phyloP scores from a whole-genome alignment of 1,140 invertebrate species.

The Heliconius hermathena region DNA sequence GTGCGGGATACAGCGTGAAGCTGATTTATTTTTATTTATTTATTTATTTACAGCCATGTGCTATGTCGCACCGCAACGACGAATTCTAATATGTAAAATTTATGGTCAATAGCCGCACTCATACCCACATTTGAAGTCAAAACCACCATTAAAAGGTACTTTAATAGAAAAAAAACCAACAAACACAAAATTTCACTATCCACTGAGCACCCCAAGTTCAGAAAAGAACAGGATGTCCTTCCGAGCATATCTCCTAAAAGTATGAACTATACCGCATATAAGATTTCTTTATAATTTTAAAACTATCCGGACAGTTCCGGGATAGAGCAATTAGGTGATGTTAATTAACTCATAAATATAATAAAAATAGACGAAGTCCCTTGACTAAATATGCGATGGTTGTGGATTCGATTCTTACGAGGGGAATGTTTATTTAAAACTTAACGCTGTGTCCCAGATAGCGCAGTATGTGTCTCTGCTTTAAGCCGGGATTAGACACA shows the following conservation, averaged over 20 bases:
- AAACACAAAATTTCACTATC: neutral
- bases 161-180: neutral
- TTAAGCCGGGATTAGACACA: too few relatives aligned
- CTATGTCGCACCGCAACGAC: too few relatives aligned
- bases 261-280: neutral
- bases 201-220: conserved; percentile 1
- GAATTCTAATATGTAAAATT: too few relatives aligned
- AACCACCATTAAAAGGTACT: neutral
- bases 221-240: neutral
- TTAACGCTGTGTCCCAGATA: neutral
- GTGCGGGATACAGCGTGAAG: too few relatives aligned
- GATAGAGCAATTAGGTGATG: neutral
- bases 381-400: neutral
- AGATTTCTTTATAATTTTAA: neutral
- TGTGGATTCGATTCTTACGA: neutral
- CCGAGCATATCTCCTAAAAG: conserved; percentile 6
- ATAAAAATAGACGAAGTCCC: neutral
- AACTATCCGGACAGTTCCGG: neutral
- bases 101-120: too few relatives aligned
- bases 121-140: too few relatives aligned
- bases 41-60: too few relatives aligned
- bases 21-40: too few relatives aligned
- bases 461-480: too few relatives aligned
- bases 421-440: neutral
- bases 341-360: neutral